A percentile compares a stretch with the other conserved stretches of the same genome.
phyloP scores from a whole-genome alignment of 2,113 vertebrate species.

The Malurus cyaneus region DNA sequence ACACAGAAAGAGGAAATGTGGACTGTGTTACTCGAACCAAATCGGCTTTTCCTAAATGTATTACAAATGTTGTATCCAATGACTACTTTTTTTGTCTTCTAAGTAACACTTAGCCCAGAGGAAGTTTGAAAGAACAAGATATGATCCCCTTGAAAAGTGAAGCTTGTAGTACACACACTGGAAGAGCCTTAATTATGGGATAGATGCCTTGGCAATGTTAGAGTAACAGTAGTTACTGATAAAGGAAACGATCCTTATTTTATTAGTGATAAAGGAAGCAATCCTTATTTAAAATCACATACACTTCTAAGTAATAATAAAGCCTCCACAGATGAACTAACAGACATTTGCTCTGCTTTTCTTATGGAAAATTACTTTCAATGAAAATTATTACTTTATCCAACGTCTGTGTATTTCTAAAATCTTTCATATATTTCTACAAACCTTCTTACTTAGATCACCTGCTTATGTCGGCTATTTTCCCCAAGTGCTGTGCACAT shows the following conservation, averaged over 20 bases:
- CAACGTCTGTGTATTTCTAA: slow-evolving; percentile 11
- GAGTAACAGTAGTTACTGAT: neutral
- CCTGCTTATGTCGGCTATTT: neutral
- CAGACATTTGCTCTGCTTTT: neutral
- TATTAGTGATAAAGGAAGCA: slow-evolving; percentile 13
- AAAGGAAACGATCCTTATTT: slow-evolving; percentile 22
- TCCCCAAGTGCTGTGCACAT: neutral
- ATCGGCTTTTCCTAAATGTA: neutral
- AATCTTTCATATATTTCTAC: slow-evolving; percentile 9
- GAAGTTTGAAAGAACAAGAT: slow-evolving; percentile 44
- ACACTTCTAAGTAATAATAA: neutral
- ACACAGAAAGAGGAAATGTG: neutral
- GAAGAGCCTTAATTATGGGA: slow-evolving; percentile 28
- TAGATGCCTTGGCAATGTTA: slow-evolving; percentile 16
- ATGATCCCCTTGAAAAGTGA: slow-evolving; percentile 65
- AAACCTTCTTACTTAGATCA: neutral
- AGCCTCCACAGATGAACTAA: slow-evolving; percentile 15
- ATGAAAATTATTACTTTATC: slow-evolving; percentile 11
- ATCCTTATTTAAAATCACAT: slow-evolving; percentile 25
- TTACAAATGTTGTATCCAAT: neutral
- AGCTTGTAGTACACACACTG: slow-evolving; percentile 56
- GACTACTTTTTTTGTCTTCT: neutral
- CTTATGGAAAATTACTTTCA: neutral
- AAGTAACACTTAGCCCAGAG: slow-evolving; percentile 10
- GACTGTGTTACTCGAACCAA: slow-evolving; percentile 28